Evolutionary conservation across 1,140 invertebrate genomes (phyloP).

Genomic region (Leptopilina clavipes): DNA sequence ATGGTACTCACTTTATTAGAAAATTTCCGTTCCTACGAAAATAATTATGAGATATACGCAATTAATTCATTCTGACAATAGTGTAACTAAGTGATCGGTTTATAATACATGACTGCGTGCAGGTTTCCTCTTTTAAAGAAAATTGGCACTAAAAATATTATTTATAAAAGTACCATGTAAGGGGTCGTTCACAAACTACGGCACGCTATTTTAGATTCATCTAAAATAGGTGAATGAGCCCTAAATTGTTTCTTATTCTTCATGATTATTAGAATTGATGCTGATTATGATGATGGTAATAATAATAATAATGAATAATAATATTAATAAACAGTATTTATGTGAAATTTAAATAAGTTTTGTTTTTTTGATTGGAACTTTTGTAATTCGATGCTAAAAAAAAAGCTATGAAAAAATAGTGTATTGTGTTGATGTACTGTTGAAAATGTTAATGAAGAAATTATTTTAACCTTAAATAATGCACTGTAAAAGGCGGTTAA

Average conservation of each 20-base stretch:
- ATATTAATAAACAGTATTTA: conserved; percentile 33
- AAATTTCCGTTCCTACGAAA: conserved; percentile 3
- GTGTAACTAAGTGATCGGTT: background rate
- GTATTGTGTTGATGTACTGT: background rate
- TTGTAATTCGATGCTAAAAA: conserved; percentile 5
- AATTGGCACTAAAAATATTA: background rate
- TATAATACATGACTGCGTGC: background rate
- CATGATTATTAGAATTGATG: conserved; percentile 17
- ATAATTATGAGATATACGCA: background rate
- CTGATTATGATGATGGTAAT: conserved; percentile 24
- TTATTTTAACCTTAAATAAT: background rate
- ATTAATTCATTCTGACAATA: background rate
- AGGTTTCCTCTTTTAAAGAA: background rate
- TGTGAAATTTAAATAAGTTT: conserved; percentile 40
- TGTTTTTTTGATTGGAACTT: background rate
- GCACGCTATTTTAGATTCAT: too few relatives aligned
- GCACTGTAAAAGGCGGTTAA: background rate
- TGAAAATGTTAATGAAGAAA: background rate
- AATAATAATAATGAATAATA: conserved; percentile 31
- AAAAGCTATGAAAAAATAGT: background rate
- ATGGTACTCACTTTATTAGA: conserved; percentile 58
- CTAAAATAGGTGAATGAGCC: too few relatives aligned
- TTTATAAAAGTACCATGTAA: conserved; percentile 44
- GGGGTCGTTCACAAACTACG: too few relatives aligned
- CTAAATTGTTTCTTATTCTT: conserved; percentile 40